Percentiles rank a stretch among this genome's conserved stretches.
Conservation (phyloP, 2,113 vertebrate species). For the Oryzias curvinotus region DNA sequence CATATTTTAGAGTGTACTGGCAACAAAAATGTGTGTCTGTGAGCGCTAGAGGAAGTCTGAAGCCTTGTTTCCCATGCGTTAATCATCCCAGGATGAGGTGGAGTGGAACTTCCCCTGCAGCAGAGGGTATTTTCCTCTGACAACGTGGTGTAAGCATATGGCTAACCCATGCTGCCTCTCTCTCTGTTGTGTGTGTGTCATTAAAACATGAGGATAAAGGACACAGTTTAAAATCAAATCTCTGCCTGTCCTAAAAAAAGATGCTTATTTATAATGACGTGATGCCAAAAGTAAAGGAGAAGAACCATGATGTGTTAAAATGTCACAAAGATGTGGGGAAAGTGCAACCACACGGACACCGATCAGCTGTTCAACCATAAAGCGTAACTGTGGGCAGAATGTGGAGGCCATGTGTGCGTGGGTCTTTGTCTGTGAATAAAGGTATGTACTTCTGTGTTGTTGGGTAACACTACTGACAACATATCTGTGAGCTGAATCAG, state of each 20-base stretch:
- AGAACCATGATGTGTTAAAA: not conserved
- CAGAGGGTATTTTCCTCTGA: conserved; percentile 75
- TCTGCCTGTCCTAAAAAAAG: conserved; percentile 28
- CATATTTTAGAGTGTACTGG: conserved; percentile 21
- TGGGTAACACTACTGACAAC: conserved; percentile 56
- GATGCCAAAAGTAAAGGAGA: too few species aligned
- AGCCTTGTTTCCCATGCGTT: conserved; percentile 70
- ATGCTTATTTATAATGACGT: conserved; percentile 9
- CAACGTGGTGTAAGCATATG: conserved; percentile 69
- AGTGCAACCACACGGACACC: conserved; percentile 14
- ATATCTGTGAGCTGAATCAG: conserved; percentile 54
- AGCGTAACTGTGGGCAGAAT: conserved; percentile 53
- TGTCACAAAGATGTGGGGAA: not conserved
- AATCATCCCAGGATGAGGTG: conserved; percentile 75
- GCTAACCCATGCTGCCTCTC: conserved; percentile 59
- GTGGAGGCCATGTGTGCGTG: conserved; percentile 54
- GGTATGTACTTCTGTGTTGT: conserved; percentile 35
- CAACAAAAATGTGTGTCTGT: conserved; percentile 6
- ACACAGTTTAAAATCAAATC: conserved; percentile 16
- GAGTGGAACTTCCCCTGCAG: conserved; percentile 74
- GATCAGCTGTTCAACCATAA: conserved; percentile 53
- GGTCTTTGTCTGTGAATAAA: conserved; percentile 2
- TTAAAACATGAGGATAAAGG: conserved; percentile 9
- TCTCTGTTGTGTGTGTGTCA: conserved; percentile 11
- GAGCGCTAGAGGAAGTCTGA: conserved; percentile 67